phyloP scores from a whole-genome alignment of 1,140 invertebrate species.

The Lamellibrachia luymesi region DNA sequence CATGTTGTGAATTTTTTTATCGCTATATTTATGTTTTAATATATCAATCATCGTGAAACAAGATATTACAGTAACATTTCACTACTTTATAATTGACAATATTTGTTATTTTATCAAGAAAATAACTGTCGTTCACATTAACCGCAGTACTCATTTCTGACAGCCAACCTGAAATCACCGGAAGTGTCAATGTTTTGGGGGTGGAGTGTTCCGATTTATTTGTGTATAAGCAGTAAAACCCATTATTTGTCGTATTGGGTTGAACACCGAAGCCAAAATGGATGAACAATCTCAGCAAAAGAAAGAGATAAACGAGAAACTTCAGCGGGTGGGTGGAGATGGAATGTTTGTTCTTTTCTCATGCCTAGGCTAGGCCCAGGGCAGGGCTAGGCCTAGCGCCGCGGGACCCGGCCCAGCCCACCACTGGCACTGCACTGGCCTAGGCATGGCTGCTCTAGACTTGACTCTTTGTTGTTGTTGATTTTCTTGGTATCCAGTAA shows the following conservation, averaged over 20 bases:
- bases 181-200: conserved; percentile 1
- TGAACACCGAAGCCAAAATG: background rate
- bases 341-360: background rate
- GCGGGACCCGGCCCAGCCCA: no score
- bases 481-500: no score
- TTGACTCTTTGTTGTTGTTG: no score
- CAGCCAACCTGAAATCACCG: background rate
- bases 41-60: background rate
- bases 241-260: background rate
- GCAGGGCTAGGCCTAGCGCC: no score
- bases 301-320: background rate
- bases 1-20: background rate
- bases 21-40: background rate
- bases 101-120: background rate
- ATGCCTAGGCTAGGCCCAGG: no score
- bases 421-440: no score
- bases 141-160: background rate
- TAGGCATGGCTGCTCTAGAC: no score
- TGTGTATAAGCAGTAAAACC: background rate
- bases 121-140: background rate
- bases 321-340: background rate
- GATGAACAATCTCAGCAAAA: conserved; percentile 1
- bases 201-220: background rate
- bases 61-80: background rate
- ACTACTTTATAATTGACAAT: background rate